Base-by-base conservation (phyloP, 2,888 invertebrate genomes). In the Rhodophaea formosa region DNA sequence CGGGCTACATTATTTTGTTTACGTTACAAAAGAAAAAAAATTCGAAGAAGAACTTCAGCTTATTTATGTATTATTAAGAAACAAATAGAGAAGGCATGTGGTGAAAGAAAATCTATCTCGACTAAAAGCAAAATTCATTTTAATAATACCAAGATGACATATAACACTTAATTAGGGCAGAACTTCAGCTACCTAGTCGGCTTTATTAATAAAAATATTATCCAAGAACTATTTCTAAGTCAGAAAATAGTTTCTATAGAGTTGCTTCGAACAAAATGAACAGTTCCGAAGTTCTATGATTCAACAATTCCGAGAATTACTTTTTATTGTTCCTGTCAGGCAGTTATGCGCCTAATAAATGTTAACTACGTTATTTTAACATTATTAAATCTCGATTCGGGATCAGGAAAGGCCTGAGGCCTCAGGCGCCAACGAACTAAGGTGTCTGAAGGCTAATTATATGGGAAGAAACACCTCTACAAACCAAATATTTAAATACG, bases 391-490 rank as follows among this genome's bases (percentile, higher is more conserved):
- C 56, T 56, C 56, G 54, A 46, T 51, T 51, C 51, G 35, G 51
- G 35, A 51, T 51, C 51, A 51, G 35, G 10, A 51, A 23, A 10
- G 17, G 66, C 61, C 55, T 65, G 71, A 72, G 62, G 80, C 86
- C 80, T 60, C 55, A 81, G 89, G 91, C 90, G 88, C 89, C 89
- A 85, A 78, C 71, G 68, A 79, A 82, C 77, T 72, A 75, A 90
- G 89, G 90, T 90, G 90, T 91, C 86, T 87, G 86, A 72, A 70
- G 67, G 73, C 83, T 89, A 91, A 91, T 90, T 88, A 90, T 88
- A 90, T 82, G 74, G 79, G 74, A 74, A 80, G 71, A 76, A 82
- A 87, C 85, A 84, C 82, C 77, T 80, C 69, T 72, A 77, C 63
- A 68, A 62, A 62, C 71, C 78, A 80, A 78, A 79, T 79, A 78